These are phyloP conservation scores for Eulithis prunata DNA, from an alignment of 2,888 invertebrate genomes.

Conservation along the genomic window DNA sequence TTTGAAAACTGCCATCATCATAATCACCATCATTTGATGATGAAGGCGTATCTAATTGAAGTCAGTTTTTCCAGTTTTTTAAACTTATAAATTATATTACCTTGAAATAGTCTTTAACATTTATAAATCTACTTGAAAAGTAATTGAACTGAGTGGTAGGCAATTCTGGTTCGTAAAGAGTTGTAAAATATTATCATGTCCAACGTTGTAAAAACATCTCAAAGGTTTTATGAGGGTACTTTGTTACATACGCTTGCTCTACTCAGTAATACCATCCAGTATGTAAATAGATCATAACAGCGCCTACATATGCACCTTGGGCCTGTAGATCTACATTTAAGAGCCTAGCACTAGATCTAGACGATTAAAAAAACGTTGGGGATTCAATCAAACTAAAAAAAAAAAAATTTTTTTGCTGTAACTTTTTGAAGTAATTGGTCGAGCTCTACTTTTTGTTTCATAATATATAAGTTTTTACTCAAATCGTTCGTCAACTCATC, in stretches of 20 bases:
- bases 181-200: conserved; percentile 2
- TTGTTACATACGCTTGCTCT: conserved; percentile 1
- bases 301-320: conserved; percentile 53
- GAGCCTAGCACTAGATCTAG: conserved; percentile 7
- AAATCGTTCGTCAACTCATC: too few relatives aligned
- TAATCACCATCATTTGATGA: too few relatives aligned
- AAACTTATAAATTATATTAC: too few relatives aligned
- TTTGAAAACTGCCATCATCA: too few relatives aligned
- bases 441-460: too few relatives aligned
- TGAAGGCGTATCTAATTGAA: too few relatives aligned
- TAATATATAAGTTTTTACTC: too few relatives aligned
- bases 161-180: conserved; percentile 2
- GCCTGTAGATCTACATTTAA: conserved; percentile 21
- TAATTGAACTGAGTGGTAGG: neutral
- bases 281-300: conserved; percentile 51
- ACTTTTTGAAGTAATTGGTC: too few relatives aligned
- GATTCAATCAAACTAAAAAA: too few relatives aligned
- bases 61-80: too few relatives aligned
- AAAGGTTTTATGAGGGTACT: conserved; percentile 4
- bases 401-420: too few relatives aligned
- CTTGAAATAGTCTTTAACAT: too few relatives aligned
- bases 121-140: neutral
- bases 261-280: conserved; percentile 17
- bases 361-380: neutral
- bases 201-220: conserved; percentile 1